Conservation (phyloP, 2,113 vertebrate species). For the Morone saxatilis region DNA sequence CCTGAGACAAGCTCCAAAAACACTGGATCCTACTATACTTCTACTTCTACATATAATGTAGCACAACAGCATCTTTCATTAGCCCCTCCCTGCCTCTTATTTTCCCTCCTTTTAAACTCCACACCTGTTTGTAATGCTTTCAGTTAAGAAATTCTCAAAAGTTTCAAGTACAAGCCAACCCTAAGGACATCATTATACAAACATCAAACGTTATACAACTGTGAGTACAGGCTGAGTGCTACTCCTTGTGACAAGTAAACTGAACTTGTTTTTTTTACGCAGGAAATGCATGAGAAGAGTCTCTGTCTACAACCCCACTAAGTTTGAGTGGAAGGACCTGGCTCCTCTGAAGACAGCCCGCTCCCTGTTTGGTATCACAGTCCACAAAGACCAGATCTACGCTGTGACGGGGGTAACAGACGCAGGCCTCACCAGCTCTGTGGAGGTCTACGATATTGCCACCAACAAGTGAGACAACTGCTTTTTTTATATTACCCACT, state of each 20-base stretch:
- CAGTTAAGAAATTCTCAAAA: not conserved
- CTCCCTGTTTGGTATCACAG: slow-evolving; percentile 90
- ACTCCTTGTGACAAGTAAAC: not conserved
- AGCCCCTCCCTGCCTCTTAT: not conserved
- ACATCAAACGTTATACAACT: not conserved
- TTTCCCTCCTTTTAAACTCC: not conserved
- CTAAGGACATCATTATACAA: not conserved
- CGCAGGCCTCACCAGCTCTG: slow-evolving; percentile 88
- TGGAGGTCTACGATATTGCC: slow-evolving; percentile 92
- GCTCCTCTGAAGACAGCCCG: slow-evolving; percentile 92
- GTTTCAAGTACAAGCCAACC: not conserved
- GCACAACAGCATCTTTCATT: not conserved
- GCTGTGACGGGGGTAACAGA: slow-evolving; percentile 93
- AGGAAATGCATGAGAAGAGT: slow-evolving; percentile 93
- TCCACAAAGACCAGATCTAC: slow-evolving; percentile 91
- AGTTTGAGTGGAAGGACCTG: slow-evolving; percentile 97
- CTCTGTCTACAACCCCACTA: slow-evolving; percentile 91
- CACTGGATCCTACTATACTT: not conserved
- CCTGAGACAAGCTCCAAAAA: not conserved
- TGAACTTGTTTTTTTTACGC: not conserved
- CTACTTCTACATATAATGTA: not conserved
- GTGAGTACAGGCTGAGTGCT: not conserved
- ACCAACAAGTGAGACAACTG: slow-evolving; percentile 86
- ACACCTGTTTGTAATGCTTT: not conserved
- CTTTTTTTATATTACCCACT: slow-evolving; percentile 23